These are phyloP conservation scores for Portevinia maculata DNA, from an alignment of 2,888 invertebrate genomes.

Conservation along the genomic window DNA sequence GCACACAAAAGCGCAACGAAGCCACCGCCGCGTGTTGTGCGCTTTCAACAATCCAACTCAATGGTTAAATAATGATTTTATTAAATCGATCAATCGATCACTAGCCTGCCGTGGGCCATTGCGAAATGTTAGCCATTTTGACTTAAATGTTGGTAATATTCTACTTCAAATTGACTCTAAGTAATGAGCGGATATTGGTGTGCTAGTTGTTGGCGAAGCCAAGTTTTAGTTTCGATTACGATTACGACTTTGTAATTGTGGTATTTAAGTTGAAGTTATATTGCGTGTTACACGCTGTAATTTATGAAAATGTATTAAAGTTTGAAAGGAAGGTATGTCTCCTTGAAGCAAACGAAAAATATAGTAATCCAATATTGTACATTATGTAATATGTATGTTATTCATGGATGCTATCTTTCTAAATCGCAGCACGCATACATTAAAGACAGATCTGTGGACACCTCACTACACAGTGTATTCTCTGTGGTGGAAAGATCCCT, in stretches of 20 bases:
- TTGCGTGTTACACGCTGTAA: too few species aligned
- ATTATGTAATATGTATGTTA: too few species aligned
- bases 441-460: too few species aligned
- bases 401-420: too few species aligned
- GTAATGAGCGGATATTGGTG: constrained; percentile 65
- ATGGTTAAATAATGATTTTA: constrained; percentile 69
- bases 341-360: too few species aligned
- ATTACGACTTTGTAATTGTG: neutral
- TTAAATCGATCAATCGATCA: constrained; percentile 72
- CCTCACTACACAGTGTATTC: too few species aligned
- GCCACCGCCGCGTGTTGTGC: constrained; percentile 13
- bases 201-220: too few species aligned
- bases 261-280: neutral
- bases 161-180: constrained; percentile 51
- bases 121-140: constrained; percentile 59
- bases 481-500: too few species aligned
- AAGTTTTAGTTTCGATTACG: constrained; percentile 5
- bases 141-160: constrained; percentile 67
- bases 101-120: constrained; percentile 37
- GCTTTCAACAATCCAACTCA: constrained; percentile 50
- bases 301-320: too few species aligned
- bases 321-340: too few species aligned
- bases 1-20: constrained; percentile 2
- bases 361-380: too few species aligned
- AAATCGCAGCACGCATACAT: too few species aligned